Base-by-base conservation (phyloP, 2,888 invertebrate genomes). In the Plagodis dolabraria region DNA sequence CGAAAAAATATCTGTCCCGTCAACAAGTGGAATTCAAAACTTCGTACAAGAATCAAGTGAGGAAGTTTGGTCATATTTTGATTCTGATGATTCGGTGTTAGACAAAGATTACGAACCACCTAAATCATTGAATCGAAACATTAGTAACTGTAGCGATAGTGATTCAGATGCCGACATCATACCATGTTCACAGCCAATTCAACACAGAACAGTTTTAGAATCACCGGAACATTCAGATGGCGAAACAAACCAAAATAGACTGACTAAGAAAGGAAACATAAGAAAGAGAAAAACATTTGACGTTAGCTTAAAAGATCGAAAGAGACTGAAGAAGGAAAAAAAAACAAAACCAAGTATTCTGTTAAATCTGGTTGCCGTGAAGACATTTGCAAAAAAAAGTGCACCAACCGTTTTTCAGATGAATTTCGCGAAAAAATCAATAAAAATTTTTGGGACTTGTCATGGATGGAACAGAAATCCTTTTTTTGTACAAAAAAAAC, bases 361-460 rank as follows among this genome's bases (percentile, higher is more conserved):
- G 65, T 65, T n/a, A 67, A 65, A 65, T 47, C 57, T 38, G 60
- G 67, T 33, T 67, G 64, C 45, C 56, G 45, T 38, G 60, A 63
- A 51, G 40, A 64, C 22, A 43, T 58, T 8, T 64, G 60, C 38
- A 63, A 61, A 67, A 67, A 65, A 11, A 67, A 67, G 40, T 67
- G 63, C 34, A 63, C 59, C 49, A 38, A 10, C 7, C 43, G 40
- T 22, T 63, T 67, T 57, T 53, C 64, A 58, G 57, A 64, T 46
- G 63, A 67, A 8, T 57, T 34, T 58, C 64, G 63, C 44, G 53
- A 64, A 63, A 55, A 36, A 51, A 47, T 34, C 5, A 47, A 34
- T 47, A 8, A n/a, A 5, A 47, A 47, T 47, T 47, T 47, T 47
- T 67, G 53, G 42, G 57, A 60, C 57, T 53, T 62, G 59, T 46